Evolutionary conservation across 2,888 invertebrate species (phyloP), one percentile per base, ranked within the genome.

Genomic region (Catocala fraxini): DNA sequence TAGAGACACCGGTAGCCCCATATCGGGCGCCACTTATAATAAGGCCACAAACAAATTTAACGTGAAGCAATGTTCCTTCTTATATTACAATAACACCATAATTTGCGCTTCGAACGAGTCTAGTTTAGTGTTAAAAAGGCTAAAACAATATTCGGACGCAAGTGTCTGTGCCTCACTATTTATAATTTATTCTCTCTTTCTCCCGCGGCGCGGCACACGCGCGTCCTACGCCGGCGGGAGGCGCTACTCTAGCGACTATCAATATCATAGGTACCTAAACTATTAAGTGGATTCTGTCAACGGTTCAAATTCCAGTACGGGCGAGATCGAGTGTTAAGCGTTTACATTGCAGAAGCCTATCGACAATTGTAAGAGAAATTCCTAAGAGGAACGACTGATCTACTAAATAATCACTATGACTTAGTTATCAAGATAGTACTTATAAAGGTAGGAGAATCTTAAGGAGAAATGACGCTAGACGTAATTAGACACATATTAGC

Each of bases 41-140:
- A 94, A 94, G 94, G 94, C 94, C 94, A 93, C 94, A 89, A 93
- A 93, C 85, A 89, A 90, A 92, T 88, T 81, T 87, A 86, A 88
- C 85, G 82, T 86, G 87, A 92, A 93, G 92, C 92, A 72, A 86
- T 83, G 81, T 83, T 79, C 79, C 80, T 13, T 46, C 86, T 81
- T 82, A 83, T 74, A 75, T 81, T 70, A 81, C 72, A 86, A 86
- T 80, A 86, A 89, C 83, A 86, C 80, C 80, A 80, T 65, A 78
- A 82, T 84, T 88, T 87, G 88, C 90, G 87, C 87, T 86, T 86
- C 86, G 77, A 82, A 80, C 77, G 65, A 80, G 77, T 77, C 68
- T 78, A 79, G 74, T 76, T 77, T 73, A 79, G 67, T 76, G 67
- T 80, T 71, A 79, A 63, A 81, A 80, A 79, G 75, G 80, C 83